Base-by-base conservation (phyloP, 2,113 vertebrate genomes). In the Recurvirostra avosetta region DNA sequence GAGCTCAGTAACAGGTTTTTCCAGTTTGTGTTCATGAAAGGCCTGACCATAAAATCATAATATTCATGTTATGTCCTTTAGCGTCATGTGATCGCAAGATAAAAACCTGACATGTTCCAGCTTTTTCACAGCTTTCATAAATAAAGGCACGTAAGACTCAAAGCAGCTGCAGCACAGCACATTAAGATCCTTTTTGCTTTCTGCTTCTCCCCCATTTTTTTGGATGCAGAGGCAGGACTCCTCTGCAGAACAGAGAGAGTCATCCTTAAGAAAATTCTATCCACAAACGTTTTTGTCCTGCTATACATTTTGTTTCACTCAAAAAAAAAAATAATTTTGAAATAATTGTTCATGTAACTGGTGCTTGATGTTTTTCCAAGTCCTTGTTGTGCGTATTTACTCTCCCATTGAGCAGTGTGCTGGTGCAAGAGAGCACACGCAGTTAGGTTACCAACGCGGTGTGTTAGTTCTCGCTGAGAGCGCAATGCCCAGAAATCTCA, bases 1-100 rank as follows among this genome's bases (percentile, higher is more conserved):
- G 40, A 72, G 92, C 62, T 45, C 79, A 6, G 0, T 1, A 92
- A 79, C 92, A 76, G 80, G 91, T 94, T 96, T 96, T 96, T 96
- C 95, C 73, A 78, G 92, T 90, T 96, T 9, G 20, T 21, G 30
- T 87, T 91, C 11, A 3, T 79, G 83, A 81, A 74, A 81, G 56
- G 36, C 66, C 83, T 63, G 56, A 49, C 91, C 58, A 30, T 95
- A 87, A 94, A 75, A 94, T 87, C 72, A 4, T 72, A 52, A 89
- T 85, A 76, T 78, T 94, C 84, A 7, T 32, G 43, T 89, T 58
- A 10, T 34, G 41, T 62, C 79, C 72, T 79, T 66, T 11, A 9
- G 11, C 0, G 0, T 59, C 75, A 23, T 7, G 11, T 61, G 88
- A n/a, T 34, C 23, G 61, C 45, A 9, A 68, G 92, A 90, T 68